Evolutionary conservation across 2,888 invertebrate species (phyloP).

Genomic region (Apotomis turbidana): DNA sequence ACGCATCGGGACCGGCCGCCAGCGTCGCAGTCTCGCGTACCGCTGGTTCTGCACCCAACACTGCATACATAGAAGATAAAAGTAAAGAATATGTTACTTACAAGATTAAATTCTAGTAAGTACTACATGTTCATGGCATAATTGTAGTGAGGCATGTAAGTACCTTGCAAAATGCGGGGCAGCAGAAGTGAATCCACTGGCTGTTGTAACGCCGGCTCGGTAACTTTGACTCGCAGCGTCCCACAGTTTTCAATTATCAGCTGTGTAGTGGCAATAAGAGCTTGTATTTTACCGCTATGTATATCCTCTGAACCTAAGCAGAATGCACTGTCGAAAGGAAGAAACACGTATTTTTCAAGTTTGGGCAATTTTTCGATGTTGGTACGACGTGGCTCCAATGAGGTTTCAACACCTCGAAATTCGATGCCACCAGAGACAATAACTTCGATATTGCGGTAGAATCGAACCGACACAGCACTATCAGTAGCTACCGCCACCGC

Average conservation of each 20-base stretch:
- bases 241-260: not conserved
- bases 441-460: too few species aligned
- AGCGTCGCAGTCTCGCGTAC: conserved; percentile 84
- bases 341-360: conserved; percentile 92
- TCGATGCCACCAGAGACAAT: too few species aligned
- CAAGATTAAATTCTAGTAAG: not conserved
- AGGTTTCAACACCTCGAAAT: too few species aligned
- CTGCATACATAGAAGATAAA: conserved; percentile 49
- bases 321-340: conserved; percentile 86
- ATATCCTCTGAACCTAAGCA: conserved; percentile 79
- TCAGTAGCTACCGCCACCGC: too few species aligned
- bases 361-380: conserved; percentile 91
- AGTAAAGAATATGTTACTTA: too few species aligned
- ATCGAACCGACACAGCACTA: too few species aligned
- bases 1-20: conserved; percentile 74
- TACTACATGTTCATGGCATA: not conserved
- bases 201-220: conserved; percentile 87
- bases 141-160: not conserved
- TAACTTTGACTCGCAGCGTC: conserved; percentile 88
- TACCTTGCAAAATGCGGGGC: conserved; percentile 76
- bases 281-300: conserved; percentile 85
- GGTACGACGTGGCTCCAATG: conserved; percentile 89
- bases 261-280: conserved; percentile 80
- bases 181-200: conserved; percentile 87
- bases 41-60: conserved; percentile 89